These are phyloP conservation scores for Eudasyphora cyanicolor DNA, from an alignment of 2,888 invertebrate genomes.

Conservation along the genomic window DNA sequence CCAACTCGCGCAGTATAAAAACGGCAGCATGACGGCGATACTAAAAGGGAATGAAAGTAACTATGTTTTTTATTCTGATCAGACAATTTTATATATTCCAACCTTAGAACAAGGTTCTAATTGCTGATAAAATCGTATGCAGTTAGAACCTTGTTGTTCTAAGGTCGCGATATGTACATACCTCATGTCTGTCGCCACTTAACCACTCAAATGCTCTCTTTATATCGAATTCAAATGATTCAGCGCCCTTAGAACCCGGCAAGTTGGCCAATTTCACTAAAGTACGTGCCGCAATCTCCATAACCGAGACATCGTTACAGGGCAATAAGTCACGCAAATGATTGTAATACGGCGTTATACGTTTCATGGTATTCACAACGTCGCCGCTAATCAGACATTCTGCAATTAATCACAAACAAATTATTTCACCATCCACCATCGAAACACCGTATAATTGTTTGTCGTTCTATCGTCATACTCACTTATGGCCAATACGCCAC, in stretches of 20 bases:
- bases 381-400: conserved; percentile 96
- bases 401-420: conserved; percentile 78
- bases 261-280: conserved; percentile 95
- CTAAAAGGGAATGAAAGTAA: conserved; percentile 72
- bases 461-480: conserved; percentile 66
- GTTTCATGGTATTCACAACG: conserved; percentile 93
- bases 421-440: not conserved
- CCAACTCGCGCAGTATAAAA: conserved; percentile 94
- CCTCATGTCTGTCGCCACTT: conserved; percentile 92
- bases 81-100: too few species aligned
- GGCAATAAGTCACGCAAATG: conserved; percentile 94
- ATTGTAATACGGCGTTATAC: conserved; percentile 95
- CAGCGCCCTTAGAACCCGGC: conserved; percentile 95
- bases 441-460: not conserved
- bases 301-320: conserved; percentile 94
- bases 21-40: conserved; percentile 95
- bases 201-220: conserved; percentile 98
- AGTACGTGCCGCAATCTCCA: conserved; percentile 97
- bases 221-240: conserved; percentile 99
- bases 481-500: conserved; percentile 96
- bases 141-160: too few species aligned
- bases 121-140: conserved; percentile 13
- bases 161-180: too few species aligned
- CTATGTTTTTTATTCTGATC: too few species aligned
- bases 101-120: too few species aligned